Percentiles rank a stretch among this genome's conserved stretches.
These are phyloP conservation scores for Coregonus sp. DNA, from an alignment of 2,797 vertebrate genomes.

Conservation along the genomic window DNA sequence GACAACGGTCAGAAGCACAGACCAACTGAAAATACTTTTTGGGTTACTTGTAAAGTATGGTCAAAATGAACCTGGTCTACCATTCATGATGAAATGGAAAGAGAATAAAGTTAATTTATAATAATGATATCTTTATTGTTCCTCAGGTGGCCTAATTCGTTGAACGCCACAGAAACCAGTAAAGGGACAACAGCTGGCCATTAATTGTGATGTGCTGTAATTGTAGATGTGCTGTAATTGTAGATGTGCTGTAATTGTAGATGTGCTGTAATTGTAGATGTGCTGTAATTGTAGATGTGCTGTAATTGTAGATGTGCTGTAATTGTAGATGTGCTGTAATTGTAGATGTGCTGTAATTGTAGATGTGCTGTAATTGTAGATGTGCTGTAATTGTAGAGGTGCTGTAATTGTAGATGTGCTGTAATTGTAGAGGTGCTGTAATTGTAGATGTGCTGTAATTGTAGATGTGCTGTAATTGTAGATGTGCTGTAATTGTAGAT, in stretches of 20 bases:
- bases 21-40: background rate
- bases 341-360: too few relatives aligned
- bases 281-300: too few relatives aligned
- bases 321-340: too few relatives aligned
- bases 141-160: conserved; percentile 66
- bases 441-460: too few relatives aligned
- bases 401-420: too few relatives aligned
- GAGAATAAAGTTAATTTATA: background rate
- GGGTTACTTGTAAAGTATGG: background rate
- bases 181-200: conserved; percentile 60
- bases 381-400: too few relatives aligned
- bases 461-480: too few relatives aligned
- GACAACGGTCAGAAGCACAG: background rate
- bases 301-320: too few relatives aligned
- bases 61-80: background rate
- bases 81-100: background rate
- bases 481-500: background rate
- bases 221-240: conserved; percentile 5
- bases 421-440: too few relatives aligned
- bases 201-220: conserved; percentile 74
- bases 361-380: too few relatives aligned
- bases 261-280: conserved; percentile 37
- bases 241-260: conserved; percentile 52
- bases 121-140: conserved; percentile 58
- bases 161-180: conserved; percentile 31